phyloP scores from a whole-genome alignment of 2,113 vertebrate genomes.

The Okapia johnstoni region DNA sequence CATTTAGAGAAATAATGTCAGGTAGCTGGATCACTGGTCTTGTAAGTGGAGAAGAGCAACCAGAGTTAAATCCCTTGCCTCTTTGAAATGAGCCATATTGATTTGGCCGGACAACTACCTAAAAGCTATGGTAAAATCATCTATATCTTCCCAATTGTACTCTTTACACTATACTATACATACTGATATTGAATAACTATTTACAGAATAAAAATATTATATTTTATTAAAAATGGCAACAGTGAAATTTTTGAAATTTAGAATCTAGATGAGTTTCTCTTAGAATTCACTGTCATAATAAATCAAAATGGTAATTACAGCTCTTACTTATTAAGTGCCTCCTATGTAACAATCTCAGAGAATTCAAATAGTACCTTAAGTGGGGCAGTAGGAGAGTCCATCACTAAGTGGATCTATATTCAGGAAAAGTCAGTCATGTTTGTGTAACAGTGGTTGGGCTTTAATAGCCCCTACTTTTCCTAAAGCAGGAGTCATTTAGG shows the following conservation, averaged over 20 bases:
- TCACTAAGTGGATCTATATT: neutral
- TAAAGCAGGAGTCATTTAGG: neutral
- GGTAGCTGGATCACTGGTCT: neutral
- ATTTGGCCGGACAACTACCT: neutral
- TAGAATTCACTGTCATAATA: neutral
- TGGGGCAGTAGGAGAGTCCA: rapidly evolving
- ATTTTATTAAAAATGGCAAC: neutral
- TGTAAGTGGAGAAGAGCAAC: rapidly evolving
- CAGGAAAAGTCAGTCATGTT: neutral
- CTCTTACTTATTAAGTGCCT: neutral
- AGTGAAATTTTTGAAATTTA: neutral
- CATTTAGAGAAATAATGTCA: neutral
- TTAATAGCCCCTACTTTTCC: neutral
- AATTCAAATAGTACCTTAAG: neutral
- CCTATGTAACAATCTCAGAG: neutral
- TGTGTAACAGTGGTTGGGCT: neutral
- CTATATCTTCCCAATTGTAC: neutral
- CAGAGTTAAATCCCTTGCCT: neutral
- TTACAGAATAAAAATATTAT: neutral
- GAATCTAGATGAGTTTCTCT: neutral
- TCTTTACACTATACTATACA: neutral
- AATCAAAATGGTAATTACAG: neutral
- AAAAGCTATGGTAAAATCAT: neutral
- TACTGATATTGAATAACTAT: neutral
- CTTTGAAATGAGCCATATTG: neutral